Base-by-base conservation (phyloP, 2,888 invertebrate species). In the Altica lythri region DNA sequence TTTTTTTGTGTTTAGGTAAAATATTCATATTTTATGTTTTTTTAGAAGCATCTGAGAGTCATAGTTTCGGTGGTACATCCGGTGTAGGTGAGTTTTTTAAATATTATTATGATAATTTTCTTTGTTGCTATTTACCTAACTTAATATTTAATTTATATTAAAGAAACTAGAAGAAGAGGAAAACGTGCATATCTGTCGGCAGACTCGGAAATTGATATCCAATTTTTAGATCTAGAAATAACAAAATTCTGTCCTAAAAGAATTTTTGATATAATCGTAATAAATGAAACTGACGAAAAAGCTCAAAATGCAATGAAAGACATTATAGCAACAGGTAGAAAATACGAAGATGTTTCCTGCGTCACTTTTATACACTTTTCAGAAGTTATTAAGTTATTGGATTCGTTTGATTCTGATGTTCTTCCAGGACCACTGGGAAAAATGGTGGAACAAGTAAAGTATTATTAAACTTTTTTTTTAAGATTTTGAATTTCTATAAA, bases 361-460 rank as follows among this genome's bases (percentile, higher is more conserved):
- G 37, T 68, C 5, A 64, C 60, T 8, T 69, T 70, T 45, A 68
- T 70, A 34, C 59, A 63, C 1, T 55, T 57, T n/a, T 55, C 62
- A 2, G 66, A 68, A 30, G 61, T 68, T 4, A 30, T 61, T n/a
- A 47, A 57, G 17, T 47, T 67, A 4, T 19, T 64, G 6, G 35
- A 52, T 3, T 37, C 45, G 22, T 46, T 44, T 17, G 29, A 35
- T 12, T 13, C 50, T n/a, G 17, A 47, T 3, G 30, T 49, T 17
- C 53, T 64, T 44, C 62, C 65, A 18, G 40, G 32, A 13, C 6
- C 4, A 12, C 5, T 40, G 1, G 13, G 40, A 14, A 8, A 6
- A 9, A 40, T 40, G 18, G 22, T 40, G 17, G 40, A 22, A 25
- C 22, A 22, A 22, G 40, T 40, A 40, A 22, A 35, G 16, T 32